Conservation (phyloP, 1,140 invertebrate genomes). For the Atopsyche davidsoni region DNA sequence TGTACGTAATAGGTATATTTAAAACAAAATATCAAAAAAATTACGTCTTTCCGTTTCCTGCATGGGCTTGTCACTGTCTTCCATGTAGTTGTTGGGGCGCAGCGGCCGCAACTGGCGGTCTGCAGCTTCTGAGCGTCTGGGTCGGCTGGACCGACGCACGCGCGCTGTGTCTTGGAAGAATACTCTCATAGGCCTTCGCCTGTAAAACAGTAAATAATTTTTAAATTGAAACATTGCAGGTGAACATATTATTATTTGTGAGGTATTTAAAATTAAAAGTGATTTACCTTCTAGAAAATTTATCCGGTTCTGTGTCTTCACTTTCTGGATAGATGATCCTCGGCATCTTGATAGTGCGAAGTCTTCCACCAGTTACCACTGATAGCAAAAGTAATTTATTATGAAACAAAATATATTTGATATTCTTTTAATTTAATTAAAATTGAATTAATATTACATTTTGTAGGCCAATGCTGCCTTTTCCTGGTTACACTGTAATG, state of each 20-base stretch:
- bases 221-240: background rate
- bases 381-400: background rate
- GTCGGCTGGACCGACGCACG: constrained; percentile 27
- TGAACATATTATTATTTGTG: background rate
- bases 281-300: constrained; percentile 44
- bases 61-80: constrained; percentile 49
- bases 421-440: too few species aligned
- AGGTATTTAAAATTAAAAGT: background rate
- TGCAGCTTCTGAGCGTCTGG: constrained; percentile 9
- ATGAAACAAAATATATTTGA: background rate
- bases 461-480: constrained; percentile 45
- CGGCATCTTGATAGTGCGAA: constrained; percentile 45
- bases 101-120: constrained; percentile 31
- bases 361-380: constrained; percentile 39
- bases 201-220: constrained; percentile 8
- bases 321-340: constrained; percentile 47
- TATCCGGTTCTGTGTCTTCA: constrained; percentile 45
- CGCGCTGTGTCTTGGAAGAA: constrained; percentile 44
- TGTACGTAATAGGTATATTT: too few species aligned
- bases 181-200: constrained; percentile 44
- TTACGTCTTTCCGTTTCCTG: constrained; percentile 35
- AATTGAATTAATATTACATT: constrained; percentile 38
- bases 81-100: constrained; percentile 45
- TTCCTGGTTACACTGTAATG: constrained; percentile 47
- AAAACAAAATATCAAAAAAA: too few species aligned